Conservation (phyloP, 1,140 invertebrate species). For the Zaprionus taronus region DNA sequence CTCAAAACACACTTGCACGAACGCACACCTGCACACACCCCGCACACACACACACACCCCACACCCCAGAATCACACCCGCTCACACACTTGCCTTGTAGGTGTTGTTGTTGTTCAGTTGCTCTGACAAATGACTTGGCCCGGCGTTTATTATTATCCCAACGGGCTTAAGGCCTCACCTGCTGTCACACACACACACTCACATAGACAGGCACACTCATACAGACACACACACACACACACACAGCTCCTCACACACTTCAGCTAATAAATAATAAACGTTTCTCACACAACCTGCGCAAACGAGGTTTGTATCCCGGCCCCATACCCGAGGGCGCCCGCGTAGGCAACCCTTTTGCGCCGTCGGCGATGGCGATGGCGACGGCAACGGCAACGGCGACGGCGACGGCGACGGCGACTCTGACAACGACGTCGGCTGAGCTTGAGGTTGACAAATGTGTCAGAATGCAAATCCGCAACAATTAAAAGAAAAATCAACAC, state of each 20-base stretch:
- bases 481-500: conserved; percentile 84
- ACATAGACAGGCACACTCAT: conserved; percentile 2
- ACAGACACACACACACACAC: neutral
- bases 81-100: conserved; percentile 22
- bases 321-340: neutral
- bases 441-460: conserved; percentile 84
- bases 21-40: conserved; percentile 27
- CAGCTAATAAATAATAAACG: conserved; percentile 80
- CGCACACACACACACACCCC: neutral
- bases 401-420: neutral
- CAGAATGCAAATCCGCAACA: conserved; percentile 84
- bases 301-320: conserved; percentile 35
- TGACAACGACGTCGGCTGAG: conserved; percentile 43
- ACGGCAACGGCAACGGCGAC: neutral
- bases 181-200: conserved; percentile 49
- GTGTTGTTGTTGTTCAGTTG: conserved; percentile 51
- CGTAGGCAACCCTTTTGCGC: conserved; percentile 48
- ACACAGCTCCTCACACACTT: conserved; percentile 11
- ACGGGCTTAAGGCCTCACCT: conserved; percentile 61
- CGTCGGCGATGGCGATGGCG: neutral
- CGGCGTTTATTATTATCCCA: conserved; percentile 79
- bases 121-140: conserved; percentile 72
- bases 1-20: conserved; percentile 54
- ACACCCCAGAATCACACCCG: neutral
- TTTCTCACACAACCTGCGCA: conserved; percentile 50